Percentiles rank a stretch among this genome's conserved stretches.
These are phyloP conservation scores for Pangasius krempfi DNA, from an alignment of 2,797 vertebrate species.

Conservation along the genomic window DNA sequence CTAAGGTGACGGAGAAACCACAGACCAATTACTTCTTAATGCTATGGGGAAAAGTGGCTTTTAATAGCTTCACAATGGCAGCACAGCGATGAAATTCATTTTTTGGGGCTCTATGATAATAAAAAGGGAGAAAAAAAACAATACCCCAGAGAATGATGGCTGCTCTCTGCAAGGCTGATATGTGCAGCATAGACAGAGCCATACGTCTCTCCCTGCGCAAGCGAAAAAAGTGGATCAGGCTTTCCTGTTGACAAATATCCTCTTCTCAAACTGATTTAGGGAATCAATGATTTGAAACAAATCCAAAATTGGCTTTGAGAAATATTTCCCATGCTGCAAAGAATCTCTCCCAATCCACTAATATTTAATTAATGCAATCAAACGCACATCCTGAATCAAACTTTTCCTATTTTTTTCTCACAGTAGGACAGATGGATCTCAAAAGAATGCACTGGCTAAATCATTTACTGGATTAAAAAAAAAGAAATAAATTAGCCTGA, in stretches of 20 bases:
- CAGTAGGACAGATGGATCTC: slow-evolving; percentile 7
- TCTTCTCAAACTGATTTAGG: slow-evolving; percentile 36
- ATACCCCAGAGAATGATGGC: slow-evolving; percentile 30
- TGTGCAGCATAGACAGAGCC: slow-evolving; percentile 42
- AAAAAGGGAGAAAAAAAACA: slow-evolving; percentile 38
- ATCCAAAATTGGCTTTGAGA: slow-evolving; percentile 41
- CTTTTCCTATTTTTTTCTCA: not conserved
- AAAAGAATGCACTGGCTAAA: slow-evolving; percentile 1
- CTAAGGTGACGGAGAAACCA: slow-evolving; percentile 48
- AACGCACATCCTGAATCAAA: slow-evolving; percentile 34
- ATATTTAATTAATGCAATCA: slow-evolving; percentile 54
- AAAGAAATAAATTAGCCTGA: not conserved
- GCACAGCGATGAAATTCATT: slow-evolving; percentile 50
- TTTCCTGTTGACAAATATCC: slow-evolving; percentile 36
- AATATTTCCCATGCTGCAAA: slow-evolving; percentile 40
- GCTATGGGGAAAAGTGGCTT: slow-evolving; percentile 52
- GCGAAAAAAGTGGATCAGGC: not conserved
- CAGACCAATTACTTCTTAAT: slow-evolving; percentile 60
- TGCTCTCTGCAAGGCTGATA: slow-evolving; percentile 38
- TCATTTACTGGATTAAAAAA: not conserved
- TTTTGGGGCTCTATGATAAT: slow-evolving; percentile 53
- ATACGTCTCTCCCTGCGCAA: slow-evolving; percentile 17
- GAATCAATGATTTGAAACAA: slow-evolving; percentile 50
- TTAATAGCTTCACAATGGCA: slow-evolving; percentile 54
- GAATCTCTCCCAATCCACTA: slow-evolving; percentile 21